A percentile compares a stretch with the other conserved stretches of the same genome.
These are phyloP conservation scores for Raja brachyura DNA, from an alignment of 2,113 vertebrate genomes.

Conservation along the genomic window DNA sequence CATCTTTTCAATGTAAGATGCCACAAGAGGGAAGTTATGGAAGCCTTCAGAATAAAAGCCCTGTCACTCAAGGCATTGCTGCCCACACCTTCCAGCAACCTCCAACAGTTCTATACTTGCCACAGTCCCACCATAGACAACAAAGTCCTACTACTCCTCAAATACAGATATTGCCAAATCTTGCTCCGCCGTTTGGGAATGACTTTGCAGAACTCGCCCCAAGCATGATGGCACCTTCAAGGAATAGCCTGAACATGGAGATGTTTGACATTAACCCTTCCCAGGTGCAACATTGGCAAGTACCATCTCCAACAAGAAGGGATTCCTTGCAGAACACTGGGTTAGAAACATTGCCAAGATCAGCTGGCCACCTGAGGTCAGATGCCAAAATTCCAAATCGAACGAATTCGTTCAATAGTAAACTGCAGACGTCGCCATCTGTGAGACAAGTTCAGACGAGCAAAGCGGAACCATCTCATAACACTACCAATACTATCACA, in stretches of 20 bases:
- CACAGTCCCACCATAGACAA: slow-evolving; percentile 78
- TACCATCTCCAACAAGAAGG: slow-evolving; percentile 59
- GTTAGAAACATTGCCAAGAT: slow-evolving; percentile 61
- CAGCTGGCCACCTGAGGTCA: slow-evolving; percentile 71
- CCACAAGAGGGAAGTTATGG: slow-evolving; percentile 68
- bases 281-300: slow-evolving; percentile 66
- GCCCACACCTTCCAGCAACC: slow-evolving; percentile 64
- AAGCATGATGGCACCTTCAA: slow-evolving; percentile 69
- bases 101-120: slow-evolving; percentile 62
- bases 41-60: slow-evolving; percentile 71
- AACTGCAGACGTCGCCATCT: slow-evolving; percentile 64
- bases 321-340: slow-evolving; percentile 66
- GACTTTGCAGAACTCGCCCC: slow-evolving; percentile 78
- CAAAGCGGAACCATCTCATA: slow-evolving; percentile 68
- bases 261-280: slow-evolving; percentile 67
- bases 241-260: slow-evolving; percentile 86
- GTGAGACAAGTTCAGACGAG: slow-evolving; percentile 63
- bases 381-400: slow-evolving; percentile 76
- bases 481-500: slow-evolving; percentile 82
- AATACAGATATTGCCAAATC: slow-evolving; percentile 69
- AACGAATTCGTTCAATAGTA: slow-evolving; percentile 87
- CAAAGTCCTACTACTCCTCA: slow-evolving; percentile 78
- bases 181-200: slow-evolving; percentile 65
- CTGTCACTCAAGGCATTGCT: slow-evolving; percentile 61
- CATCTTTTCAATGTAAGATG: slow-evolving; percentile 91